Evolutionary conservation across 1,140 invertebrate species (phyloP).

Genomic region (Orchesella cincta): DNA sequence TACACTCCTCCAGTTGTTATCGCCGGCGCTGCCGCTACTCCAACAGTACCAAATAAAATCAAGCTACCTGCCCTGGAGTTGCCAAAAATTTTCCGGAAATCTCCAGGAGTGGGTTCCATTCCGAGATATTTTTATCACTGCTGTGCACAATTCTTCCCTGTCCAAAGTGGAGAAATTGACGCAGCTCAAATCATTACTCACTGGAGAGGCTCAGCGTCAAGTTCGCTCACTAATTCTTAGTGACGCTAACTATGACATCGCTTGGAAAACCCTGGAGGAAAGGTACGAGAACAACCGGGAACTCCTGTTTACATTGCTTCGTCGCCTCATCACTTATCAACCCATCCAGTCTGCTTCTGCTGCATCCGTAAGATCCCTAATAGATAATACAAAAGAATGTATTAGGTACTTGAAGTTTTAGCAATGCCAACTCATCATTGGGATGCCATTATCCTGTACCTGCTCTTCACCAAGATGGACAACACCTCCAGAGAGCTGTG

Average conservation of each 20-base stretch:
- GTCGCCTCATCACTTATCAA: background rate
- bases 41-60: background rate
- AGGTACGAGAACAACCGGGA: slow-evolving; percentile 13
- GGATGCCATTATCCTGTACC: background rate
- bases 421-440: background rate
- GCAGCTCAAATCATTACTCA: slow-evolving; percentile 29
- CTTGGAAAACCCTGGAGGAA: slow-evolving; percentile 13
- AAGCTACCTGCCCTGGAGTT: slow-evolving; percentile 1
- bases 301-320: background rate
- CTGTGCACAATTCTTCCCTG: slow-evolving; percentile 10
- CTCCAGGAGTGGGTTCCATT: slow-evolving; percentile 35
- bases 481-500: slow-evolving; percentile 8
- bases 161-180: slow-evolving; percentile 10
- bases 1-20: no score
- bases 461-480: background rate
- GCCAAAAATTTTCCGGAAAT: slow-evolving; percentile 28
- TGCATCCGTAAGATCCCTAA: background rate
- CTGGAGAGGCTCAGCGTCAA: slow-evolving; percentile 14
- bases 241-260: slow-evolving; percentile 25
- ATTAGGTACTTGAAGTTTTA: background rate
- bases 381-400: background rate
- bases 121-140: slow-evolving; percentile 31
- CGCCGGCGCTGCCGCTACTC: background rate
- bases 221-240: background rate
- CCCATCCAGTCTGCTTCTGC: background rate